phyloP scores from a whole-genome alignment of 2,113 vertebrate species.

The Epinephelus moara region DNA sequence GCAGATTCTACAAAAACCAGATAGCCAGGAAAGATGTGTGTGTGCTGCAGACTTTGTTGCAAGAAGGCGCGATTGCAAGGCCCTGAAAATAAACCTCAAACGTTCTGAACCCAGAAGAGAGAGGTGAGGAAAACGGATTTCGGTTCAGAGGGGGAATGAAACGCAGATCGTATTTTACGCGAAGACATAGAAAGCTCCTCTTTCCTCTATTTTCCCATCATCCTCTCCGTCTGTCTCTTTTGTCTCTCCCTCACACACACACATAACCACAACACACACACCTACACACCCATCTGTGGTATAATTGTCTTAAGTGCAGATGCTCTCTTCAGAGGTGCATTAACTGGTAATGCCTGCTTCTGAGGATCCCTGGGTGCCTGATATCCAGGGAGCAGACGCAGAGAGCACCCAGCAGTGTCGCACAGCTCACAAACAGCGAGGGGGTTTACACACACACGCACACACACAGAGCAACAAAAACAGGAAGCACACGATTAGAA shows the following conservation, averaged over 20 bases:
- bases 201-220: conserved; percentile 34
- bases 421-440: conserved; percentile 63
- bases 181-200: conserved; percentile 31
- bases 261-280: conserved; percentile 20
- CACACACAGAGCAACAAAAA: conserved; percentile 69
- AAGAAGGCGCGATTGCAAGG: conserved; percentile 22
- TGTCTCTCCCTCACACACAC: conserved; percentile 32
- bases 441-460: conserved; percentile 31
- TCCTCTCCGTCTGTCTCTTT: conserved; percentile 38
- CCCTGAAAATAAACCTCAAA: conserved; percentile 66
- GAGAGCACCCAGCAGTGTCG: conserved; percentile 68
- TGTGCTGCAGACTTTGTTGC: conserved; percentile 24
- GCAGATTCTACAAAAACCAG: background rate
- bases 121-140: conserved; percentile 59
- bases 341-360: conserved; percentile 70
- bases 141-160: conserved; percentile 52
- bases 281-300: conserved; percentile 48
- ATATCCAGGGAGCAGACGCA: conserved; percentile 66
- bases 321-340: conserved; percentile 74
- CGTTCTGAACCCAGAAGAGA: conserved; percentile 39
- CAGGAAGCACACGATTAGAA: conserved; percentile 75
- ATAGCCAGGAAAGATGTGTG: conserved; percentile 32
- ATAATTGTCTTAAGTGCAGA: conserved; percentile 79
- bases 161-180: conserved; percentile 41
- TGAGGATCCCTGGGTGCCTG: conserved; percentile 65